These are phyloP conservation scores for Petrolisthes cinctipes DNA, from an alignment of 2,888 invertebrate genomes.

Conservation along the genomic window DNA sequence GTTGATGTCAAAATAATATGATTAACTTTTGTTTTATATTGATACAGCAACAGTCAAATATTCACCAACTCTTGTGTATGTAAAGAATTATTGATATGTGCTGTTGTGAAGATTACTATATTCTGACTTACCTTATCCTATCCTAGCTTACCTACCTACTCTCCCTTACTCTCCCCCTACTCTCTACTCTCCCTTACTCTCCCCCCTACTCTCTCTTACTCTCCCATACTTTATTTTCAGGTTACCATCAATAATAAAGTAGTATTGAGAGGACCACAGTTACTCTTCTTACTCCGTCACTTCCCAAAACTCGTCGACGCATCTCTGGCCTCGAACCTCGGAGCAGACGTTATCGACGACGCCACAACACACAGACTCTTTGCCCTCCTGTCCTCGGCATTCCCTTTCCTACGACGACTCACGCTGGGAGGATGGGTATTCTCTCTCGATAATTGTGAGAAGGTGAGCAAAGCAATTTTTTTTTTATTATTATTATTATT, in stretches of 20 bases:
- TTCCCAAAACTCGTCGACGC: constrained; percentile 62
- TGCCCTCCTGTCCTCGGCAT: constrained; percentile 53
- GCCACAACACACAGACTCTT: constrained; percentile 57
- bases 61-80: no score
- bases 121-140: no score
- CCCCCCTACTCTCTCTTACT: constrained; percentile 17
- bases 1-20: no score
- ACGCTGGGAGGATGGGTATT: constrained; percentile 63
- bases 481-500: no score
- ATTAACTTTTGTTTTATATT: no score
- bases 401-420: constrained; percentile 59
- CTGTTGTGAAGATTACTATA: no score
- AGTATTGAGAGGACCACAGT: constrained; percentile 59
- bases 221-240: constrained; percentile 19
- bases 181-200: no score
- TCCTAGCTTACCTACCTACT: no score
- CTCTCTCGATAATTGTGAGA: constrained; percentile 63
- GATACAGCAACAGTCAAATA: no score
- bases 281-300: constrained; percentile 59
- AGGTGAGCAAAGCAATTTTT: no score
- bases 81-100: no score
- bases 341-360: constrained; percentile 57
- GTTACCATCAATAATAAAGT: constrained; percentile 60
- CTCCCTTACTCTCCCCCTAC: no score
- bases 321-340: constrained; percentile 52